A percentile compares a stretch with the other conserved stretches of the same genome.
phyloP scores from a whole-genome alignment of 2,888 invertebrate genomes.

The Hipparchia sbordonii region DNA sequence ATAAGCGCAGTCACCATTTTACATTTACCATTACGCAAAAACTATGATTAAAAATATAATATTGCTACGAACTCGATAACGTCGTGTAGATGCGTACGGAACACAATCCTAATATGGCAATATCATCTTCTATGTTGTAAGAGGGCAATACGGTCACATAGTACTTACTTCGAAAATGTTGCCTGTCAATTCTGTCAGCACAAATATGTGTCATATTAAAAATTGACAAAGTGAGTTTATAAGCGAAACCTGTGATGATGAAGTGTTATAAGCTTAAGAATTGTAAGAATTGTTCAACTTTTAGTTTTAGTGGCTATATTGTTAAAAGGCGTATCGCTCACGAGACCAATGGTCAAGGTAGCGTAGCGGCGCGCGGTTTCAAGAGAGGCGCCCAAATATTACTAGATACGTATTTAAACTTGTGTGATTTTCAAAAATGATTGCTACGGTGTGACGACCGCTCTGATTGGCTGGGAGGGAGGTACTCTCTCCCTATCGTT shows the following conservation, averaged over 20 bases:
- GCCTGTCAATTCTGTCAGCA: background rate
- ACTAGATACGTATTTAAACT: too few relatives aligned
- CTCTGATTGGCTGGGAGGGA: too few relatives aligned
- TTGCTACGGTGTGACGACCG: too few relatives aligned
- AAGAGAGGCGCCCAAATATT: too few relatives aligned
- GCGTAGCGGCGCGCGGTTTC: background rate
- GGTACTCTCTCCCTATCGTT: too few relatives aligned
- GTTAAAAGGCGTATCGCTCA: background rate
- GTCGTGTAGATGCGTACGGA: too few relatives aligned
- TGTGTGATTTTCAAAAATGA: too few relatives aligned
- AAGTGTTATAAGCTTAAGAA: background rate
- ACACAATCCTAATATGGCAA: background rate
- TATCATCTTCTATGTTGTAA: background rate
- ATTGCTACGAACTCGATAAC: too few relatives aligned
- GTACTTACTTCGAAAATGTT: background rate
- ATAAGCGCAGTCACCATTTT: too few relatives aligned
- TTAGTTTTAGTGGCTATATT: background rate
- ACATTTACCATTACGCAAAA: too few relatives aligned
- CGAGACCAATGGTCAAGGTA: background rate
- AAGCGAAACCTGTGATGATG: conserved; percentile 2
- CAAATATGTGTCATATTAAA: background rate
- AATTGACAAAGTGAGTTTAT: background rate
- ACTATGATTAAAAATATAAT: too few relatives aligned
- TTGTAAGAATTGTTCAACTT: background rate
- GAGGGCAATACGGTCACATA: too few relatives aligned